Base-by-base conservation (phyloP, 2,888 invertebrate genomes). In the Orchesella flavescens region DNA sequence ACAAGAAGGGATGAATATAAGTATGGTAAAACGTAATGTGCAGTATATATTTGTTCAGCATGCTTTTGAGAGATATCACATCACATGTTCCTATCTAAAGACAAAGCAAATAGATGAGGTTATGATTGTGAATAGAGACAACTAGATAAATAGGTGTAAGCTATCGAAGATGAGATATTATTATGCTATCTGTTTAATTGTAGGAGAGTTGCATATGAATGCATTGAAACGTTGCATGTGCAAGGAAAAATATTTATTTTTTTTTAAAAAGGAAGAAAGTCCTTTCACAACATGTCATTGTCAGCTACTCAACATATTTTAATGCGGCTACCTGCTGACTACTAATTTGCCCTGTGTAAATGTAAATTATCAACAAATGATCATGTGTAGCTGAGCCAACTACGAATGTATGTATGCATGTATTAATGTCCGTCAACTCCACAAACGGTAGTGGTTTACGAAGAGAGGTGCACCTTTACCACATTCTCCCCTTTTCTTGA, bases 251-350 rank as follows among this genome's bases (percentile, higher is more conserved):
- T 34, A 34, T 34, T 34, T n/a, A n/a, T n/a, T n/a, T n/a, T n/a
- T n/a, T 34, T 72, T 17, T 55, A 55, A 34, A 4, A 72, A 5
- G 57, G 46, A 73, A 53, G 74, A 75, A 75, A 75, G 66, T 66
- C 76, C 66, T 76, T 76, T 76, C 76, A 66, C 66, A 65, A 24
- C 74, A 63, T 66, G 76, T 76, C 76, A 76, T 66, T 76, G 76
- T 66, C 75, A 75, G 75, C 44, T 76, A 61, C 61, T 61, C 61
- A 61, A 61, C 61, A 61, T 66, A 44, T 23, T 66, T 66, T 66
- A 46, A 66, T 66, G 73, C n/a, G 49, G 55, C 76, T 66, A 76
- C 76, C 76, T 76, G 76, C 65, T 76, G 76, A 66, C 66, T 76
- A 76, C 76, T 76, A 76, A 76, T 76, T 76, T 76, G 66, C 44